These are phyloP conservation scores for Nesogale talazaci DNA, from an alignment of 2,113 vertebrate species.

Conservation along the genomic window DNA sequence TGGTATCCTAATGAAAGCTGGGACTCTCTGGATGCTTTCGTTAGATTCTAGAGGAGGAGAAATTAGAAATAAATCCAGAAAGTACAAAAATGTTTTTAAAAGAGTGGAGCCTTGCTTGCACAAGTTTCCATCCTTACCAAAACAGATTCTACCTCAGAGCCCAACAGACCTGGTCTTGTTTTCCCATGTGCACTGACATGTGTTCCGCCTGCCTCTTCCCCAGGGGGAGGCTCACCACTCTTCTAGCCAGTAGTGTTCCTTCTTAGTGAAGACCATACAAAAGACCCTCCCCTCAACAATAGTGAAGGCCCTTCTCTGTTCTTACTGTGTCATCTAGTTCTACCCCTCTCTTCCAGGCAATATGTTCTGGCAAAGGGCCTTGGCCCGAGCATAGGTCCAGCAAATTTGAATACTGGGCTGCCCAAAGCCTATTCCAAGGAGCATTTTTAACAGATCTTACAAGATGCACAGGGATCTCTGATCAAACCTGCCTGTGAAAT, in stretches of 20 bases:
- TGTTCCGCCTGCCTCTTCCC: not conserved
- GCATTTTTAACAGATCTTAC: not conserved
- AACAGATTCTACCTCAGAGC: too few species aligned
- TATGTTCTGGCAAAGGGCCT: too few species aligned
- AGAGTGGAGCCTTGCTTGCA: too few species aligned
- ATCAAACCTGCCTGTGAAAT: not conserved
- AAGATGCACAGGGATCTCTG: not conserved
- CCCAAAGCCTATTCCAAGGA: not conserved
- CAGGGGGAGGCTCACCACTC: not conserved
- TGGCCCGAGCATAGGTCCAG: not conserved
- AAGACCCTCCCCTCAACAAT: not conserved
- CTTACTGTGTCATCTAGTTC: not conserved
- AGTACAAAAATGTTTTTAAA: too few species aligned
- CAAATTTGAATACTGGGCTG: not conserved
- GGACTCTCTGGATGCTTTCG: too few species aligned
- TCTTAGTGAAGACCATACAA: not conserved
- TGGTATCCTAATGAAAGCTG: too few species aligned
- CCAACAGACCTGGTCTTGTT: not conserved
- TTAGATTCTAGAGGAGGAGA: too few species aligned
- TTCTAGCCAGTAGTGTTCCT: not conserved
- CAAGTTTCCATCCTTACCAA: too few species aligned
- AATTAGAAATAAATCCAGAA: too few species aligned
- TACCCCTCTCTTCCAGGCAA: not conserved
- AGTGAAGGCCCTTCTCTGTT: not conserved
- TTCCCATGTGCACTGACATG: not conserved